Conservation (phyloP, 2,888 invertebrate species). For the Zaprionus lineosus region DNA sequence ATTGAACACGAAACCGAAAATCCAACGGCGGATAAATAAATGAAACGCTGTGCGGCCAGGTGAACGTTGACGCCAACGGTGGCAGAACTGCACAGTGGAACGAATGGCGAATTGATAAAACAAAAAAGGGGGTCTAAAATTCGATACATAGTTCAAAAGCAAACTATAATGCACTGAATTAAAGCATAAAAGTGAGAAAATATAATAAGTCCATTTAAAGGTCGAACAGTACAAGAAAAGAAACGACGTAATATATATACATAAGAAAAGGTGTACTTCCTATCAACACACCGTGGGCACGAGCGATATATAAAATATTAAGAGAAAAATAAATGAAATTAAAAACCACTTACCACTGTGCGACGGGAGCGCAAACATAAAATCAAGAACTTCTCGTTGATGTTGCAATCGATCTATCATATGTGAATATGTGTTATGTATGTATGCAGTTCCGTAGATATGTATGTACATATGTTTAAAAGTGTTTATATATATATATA, state of each 20-base stretch:
- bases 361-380: not conserved
- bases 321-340: not conserved
- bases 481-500: conserved; percentile 3
- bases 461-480: not conserved
- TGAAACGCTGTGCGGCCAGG: conserved; percentile 37
- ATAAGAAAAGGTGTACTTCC: no score
- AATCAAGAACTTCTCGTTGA: conserved; percentile 60
- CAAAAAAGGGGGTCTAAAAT: no score
- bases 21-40: conserved; percentile 62
- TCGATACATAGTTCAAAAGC: no score
- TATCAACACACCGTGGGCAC: no score
- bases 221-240: no score
- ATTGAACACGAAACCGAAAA: conserved; percentile 72
- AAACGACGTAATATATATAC: no score
- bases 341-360: conserved; percentile 26
- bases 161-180: no score
- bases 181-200: no score
- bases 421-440: conserved; percentile 1
- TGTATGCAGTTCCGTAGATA: not conserved
- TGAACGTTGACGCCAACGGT: conserved; percentile 29
- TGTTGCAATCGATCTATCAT: conserved; percentile 57
- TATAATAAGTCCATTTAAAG: no score
- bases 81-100: conserved; percentile 49
- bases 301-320: no score
- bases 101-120: conserved; percentile 1